Conservation (phyloP, 2,888 invertebrate genomes). For the Xiphydria camelus region DNA sequence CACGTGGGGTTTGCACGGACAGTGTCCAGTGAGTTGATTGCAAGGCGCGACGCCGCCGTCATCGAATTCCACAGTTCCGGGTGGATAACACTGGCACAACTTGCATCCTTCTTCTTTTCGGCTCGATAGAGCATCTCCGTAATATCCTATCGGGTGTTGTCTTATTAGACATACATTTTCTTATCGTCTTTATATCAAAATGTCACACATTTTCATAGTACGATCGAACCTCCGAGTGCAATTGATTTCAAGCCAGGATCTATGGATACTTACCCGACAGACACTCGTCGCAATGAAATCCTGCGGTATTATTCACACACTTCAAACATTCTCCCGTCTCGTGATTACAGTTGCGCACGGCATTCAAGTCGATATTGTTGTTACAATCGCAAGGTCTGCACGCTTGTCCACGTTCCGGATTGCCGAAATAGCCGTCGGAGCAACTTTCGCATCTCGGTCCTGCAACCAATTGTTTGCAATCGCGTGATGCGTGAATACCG, state of each 20-base stretch:
- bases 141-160: slow-evolving; percentile 69
- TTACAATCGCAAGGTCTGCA: slow-evolving; percentile 91
- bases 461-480: slow-evolving; percentile 38
- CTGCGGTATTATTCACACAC: slow-evolving; percentile 95
- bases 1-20: slow-evolving; percentile 80
- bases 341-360: slow-evolving; percentile 96
- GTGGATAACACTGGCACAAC: slow-evolving; percentile 83
- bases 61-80: slow-evolving; percentile 77
- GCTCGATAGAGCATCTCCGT: slow-evolving; percentile 88
- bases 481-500: slow-evolving; percentile 4
- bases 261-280: slow-evolving; percentile 70
- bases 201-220: too few relatives aligned
- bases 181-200: not conserved
- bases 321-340: slow-evolving; percentile 94
- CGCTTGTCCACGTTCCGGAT: slow-evolving; percentile 78
- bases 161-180: not conserved
- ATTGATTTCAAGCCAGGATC: not conserved
- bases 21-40: slow-evolving; percentile 80
- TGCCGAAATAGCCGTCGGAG: slow-evolving; percentile 94
- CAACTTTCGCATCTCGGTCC: slow-evolving; percentile 89
- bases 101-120: slow-evolving; percentile 88
- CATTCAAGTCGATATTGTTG: slow-evolving; percentile 91
- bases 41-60: slow-evolving; percentile 72
- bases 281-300: slow-evolving; percentile 89
- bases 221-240: too few relatives aligned